Conservation (phyloP, 2,888 invertebrate genomes). For the Hypomecis atomaria region DNA sequence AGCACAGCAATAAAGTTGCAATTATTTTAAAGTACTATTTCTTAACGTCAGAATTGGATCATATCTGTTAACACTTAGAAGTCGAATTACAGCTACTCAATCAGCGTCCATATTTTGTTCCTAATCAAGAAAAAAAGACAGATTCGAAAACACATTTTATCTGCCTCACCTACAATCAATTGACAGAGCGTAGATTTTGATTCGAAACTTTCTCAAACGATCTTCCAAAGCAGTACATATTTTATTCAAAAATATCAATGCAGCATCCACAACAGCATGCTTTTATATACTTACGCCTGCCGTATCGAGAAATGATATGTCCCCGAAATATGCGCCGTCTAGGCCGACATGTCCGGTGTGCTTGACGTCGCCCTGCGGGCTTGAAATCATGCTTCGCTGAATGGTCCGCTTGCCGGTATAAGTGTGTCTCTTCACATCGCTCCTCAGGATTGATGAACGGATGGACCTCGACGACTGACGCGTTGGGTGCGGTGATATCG, state of each 20-base stretch:
- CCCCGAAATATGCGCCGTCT: slow-evolving; percentile 98
- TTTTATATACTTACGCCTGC: slow-evolving; percentile 69
- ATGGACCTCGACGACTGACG: slow-evolving; percentile 66
- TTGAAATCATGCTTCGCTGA: slow-evolving; percentile 96
- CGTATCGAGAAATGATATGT: slow-evolving; percentile 88
- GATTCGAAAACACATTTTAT: too few relatives aligned
- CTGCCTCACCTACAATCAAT: too few relatives aligned
- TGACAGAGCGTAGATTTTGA: too few relatives aligned
- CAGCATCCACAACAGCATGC: not conserved
- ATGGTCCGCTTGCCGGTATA: slow-evolving; percentile 87
- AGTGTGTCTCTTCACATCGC: slow-evolving; percentile 80
- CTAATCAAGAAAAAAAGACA: too few relatives aligned
- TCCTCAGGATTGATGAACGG: slow-evolving; percentile 73
- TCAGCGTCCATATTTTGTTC: too few relatives aligned
- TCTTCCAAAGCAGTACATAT: not conserved
- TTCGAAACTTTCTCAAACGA: too few relatives aligned
- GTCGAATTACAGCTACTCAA: too few relatives aligned
- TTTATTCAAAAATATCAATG: not conserved
- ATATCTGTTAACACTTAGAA: too few relatives aligned
- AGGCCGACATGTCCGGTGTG: slow-evolving; percentile 98
- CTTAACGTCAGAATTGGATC: too few relatives aligned
- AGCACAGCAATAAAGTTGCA: too few relatives aligned
- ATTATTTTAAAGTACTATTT: too few relatives aligned
- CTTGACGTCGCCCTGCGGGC: slow-evolving; percentile 98
- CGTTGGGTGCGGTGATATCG: slow-evolving; percentile 66